Evolutionary conservation across 2,888 invertebrate genomes (phyloP), one percentile per base, ranked within the genome.

Genomic region (Drosophila cognata): DNA sequence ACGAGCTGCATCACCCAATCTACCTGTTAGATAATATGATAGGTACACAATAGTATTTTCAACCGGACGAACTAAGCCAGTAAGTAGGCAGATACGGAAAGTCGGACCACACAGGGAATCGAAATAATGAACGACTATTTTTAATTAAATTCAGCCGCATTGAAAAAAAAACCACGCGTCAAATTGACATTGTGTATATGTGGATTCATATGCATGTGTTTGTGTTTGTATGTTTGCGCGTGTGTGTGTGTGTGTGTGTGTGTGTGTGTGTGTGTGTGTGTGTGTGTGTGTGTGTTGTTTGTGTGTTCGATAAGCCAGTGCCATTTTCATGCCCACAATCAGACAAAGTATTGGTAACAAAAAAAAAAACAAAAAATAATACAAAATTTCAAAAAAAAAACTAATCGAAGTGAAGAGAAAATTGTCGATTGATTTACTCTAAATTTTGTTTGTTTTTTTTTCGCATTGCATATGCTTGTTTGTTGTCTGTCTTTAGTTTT

Each of bases 1-100:
- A 61, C 46, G 25, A 43, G 43, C 51, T 51, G 55, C 43, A 28
- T 46, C 31, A 7, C 31, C 70, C 25, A 62, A 28, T 6, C 29
- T 80, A 77, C 80, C 77, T 57, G 46, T 64, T 57, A 58, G 55
- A 57, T 64, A 66, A 75, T 77, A 67, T 72, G 63, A 67, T 59
- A 35, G 66, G 62, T 56, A 46, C 28, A 74, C 38, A 7, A 56
- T 13, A 10, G 8, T 16, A 16, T 21, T 28, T 29, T 16, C 3
- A 28, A n/a, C 11, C 29, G 21, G 50, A 28, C 33, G 2, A 16
- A 13, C 38, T n/a, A 6, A 28, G 29, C 38, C 13, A 33, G 46
- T 43, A 4, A n/a, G n/a, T 46, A 36, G 21, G 38, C 13, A 31
- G 38, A 33, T 38, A 53, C 66, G 29, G 66, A 48, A 67, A 41